Evolutionary conservation across 2,888 invertebrate genomes (phyloP).

Genomic region (Dromius quadrimaculatus): DNA sequence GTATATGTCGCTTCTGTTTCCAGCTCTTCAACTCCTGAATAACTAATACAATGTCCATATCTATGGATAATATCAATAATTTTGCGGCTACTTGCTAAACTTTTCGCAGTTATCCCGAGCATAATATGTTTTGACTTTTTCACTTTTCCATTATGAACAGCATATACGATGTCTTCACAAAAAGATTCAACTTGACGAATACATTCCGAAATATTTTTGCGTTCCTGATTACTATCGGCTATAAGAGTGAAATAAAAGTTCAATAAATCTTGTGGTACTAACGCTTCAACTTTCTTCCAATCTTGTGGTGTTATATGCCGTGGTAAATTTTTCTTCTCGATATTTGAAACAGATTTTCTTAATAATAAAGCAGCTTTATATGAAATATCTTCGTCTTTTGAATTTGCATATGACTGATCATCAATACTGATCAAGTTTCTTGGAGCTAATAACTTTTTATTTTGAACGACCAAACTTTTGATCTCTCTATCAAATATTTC

Average conservation of each 20-base stretch:
- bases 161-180: constrained; percentile 40
- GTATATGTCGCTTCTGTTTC: constrained; percentile 31
- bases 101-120: constrained; percentile 26
- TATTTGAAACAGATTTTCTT: no score
- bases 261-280: constrained; percentile 53
- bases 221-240: constrained; percentile 50
- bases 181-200: constrained; percentile 53
- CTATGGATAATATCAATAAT: constrained; percentile 36
- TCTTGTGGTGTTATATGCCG: constrained; percentile 55
- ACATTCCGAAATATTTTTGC: constrained; percentile 54
- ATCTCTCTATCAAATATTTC: constrained; percentile 55
- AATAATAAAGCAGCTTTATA: constrained; percentile 56
- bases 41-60: constrained; percentile 38
- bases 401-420: constrained; percentile 54
- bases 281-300: constrained; percentile 53
- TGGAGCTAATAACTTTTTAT: constrained; percentile 58
- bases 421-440: constrained; percentile 54
- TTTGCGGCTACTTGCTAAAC: constrained; percentile 31
- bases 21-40: constrained; percentile 22
- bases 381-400: constrained; percentile 55
- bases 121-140: constrained; percentile 39
- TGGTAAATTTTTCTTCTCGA: constrained; percentile 56
- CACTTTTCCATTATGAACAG: constrained; percentile 42
- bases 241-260: constrained; percentile 54
- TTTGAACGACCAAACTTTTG: constrained; percentile 55